Conservation (phyloP, 2,113 vertebrate species). For the Lamprotornis superbus region DNA sequence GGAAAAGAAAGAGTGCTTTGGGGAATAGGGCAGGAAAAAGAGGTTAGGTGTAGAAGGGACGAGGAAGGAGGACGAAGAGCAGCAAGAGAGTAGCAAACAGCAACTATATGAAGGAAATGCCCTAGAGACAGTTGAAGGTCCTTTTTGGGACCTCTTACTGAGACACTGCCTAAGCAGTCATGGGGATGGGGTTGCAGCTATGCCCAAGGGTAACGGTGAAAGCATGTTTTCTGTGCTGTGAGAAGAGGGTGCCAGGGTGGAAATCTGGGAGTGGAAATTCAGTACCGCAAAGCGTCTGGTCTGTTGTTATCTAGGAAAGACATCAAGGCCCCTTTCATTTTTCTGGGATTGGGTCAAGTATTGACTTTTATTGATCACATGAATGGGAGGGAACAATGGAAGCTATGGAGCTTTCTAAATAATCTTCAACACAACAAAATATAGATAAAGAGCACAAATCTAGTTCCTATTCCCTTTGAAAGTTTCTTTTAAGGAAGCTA, state of each 20-base stretch:
- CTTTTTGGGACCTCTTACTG: neutral
- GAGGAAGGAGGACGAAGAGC: neutral
- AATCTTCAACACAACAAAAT: neutral
- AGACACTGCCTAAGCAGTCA: neutral
- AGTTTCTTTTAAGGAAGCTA: neutral
- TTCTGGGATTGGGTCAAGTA: neutral
- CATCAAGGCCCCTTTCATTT: neutral
- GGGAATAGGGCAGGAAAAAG: neutral
- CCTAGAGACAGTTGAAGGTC: neutral
- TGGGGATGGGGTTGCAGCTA: neutral
- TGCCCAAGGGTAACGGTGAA: rapidly evolving
- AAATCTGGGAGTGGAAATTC: neutral
- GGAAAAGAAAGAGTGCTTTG: neutral
- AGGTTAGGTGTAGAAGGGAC: neutral
- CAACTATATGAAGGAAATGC: neutral
- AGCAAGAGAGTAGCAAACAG: neutral
- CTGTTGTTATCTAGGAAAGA: neutral
- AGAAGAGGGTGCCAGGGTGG: neutral
- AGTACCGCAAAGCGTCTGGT: neutral
- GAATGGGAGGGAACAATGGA: neutral
- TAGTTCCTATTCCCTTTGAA: neutral
- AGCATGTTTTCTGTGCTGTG: rapidly evolving
- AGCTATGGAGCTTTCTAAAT: neutral
- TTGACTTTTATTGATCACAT: neutral
- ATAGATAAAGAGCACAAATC: neutral